Evolutionary conservation across 2,888 invertebrate genomes (phyloP), one percentile per base, ranked within the genome.

Genomic region (Lumbricus terrestris): DNA sequence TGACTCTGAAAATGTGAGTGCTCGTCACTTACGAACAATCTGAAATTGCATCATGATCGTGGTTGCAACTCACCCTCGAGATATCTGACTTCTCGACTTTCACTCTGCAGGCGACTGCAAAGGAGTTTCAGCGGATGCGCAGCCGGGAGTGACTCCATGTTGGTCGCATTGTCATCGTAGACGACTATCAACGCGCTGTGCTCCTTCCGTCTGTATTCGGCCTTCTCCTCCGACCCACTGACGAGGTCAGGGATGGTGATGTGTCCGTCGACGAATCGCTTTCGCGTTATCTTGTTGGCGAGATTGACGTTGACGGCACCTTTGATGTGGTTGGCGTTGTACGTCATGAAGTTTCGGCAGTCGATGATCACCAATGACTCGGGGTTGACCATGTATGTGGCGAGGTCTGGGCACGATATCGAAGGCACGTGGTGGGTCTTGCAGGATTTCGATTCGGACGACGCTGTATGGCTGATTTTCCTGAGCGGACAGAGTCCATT

Each of bases 321-420:
- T 91, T 37, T 89, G 92, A 97, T 96, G 95, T 97, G 97, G 94
- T 96, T 96, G 92, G 96, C 95, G 94, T 97, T 97, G 95, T 96
- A 97, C 91, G 96, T 96, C 92, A 97, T 96, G 94, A 97, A 97
- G 3, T 97, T 96, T 88, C 97, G 96, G 94, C 96, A 96, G 94
- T 97, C 97, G 23, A 90, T 20, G 33, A 90, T 33, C 90, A 91
- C 42, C 29, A 82, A 23, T 42, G 37, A 18, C 33, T 82, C 90
- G 15, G 42, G 20, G 54, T 89, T 38, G 40, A 54, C 38, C 34
- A 37, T 37, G 35, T 89, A 89, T 5, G n/a, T 29, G 18, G 40
- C 90, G 6, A 88, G 88, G 23, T 90, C 40, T 13, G 82, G 54
- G 23, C 83, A 82, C 20, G 88, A 54, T n/a, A 82, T 38, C 20